Percentiles rank a stretch among this genome's conserved stretches.
Evolutionary conservation across 1,140 invertebrate species (phyloP).

Genomic region (Lasioglossum baleicum): DNA sequence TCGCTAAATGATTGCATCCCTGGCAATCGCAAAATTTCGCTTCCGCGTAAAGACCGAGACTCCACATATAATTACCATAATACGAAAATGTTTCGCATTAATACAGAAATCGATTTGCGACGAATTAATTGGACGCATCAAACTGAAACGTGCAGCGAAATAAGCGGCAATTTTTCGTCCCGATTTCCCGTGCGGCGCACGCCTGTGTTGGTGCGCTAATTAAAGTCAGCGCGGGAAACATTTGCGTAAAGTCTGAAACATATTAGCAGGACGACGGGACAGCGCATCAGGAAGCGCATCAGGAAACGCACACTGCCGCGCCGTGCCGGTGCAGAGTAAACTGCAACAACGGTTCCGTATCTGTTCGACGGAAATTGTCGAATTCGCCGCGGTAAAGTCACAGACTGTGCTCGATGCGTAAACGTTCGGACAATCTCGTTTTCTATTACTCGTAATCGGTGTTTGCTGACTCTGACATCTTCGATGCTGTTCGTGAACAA

Average conservation of each 20-base stretch:
- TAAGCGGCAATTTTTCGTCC: background rate
- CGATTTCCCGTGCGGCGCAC: no score
- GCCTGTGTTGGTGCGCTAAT: background rate
- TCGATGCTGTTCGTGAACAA: background rate
- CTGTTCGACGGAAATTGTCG: background rate
- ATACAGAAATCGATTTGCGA: no score
- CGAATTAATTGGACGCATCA: no score
- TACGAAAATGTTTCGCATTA: no score
- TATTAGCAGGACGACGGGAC: background rate
- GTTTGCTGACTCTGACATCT: background rate
- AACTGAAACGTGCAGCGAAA: no score
- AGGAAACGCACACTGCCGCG: no score
- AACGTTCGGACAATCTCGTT: conserved; percentile 6
- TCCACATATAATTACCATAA: no score
- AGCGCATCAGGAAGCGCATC: background rate
- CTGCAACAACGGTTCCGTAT: background rate
- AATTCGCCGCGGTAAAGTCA: background rate
- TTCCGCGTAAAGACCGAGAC: no score
- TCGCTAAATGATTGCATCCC: no score
- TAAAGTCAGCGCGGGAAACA: background rate
- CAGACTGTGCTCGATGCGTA: background rate
- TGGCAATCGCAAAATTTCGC: no score
- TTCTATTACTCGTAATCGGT: background rate
- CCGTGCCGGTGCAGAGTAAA: background rate
- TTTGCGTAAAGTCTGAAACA: conserved; percentile 4